Evolutionary conservation across 2,113 vertebrate species (phyloP).

Genomic region (Arenaria interpres): DNA sequence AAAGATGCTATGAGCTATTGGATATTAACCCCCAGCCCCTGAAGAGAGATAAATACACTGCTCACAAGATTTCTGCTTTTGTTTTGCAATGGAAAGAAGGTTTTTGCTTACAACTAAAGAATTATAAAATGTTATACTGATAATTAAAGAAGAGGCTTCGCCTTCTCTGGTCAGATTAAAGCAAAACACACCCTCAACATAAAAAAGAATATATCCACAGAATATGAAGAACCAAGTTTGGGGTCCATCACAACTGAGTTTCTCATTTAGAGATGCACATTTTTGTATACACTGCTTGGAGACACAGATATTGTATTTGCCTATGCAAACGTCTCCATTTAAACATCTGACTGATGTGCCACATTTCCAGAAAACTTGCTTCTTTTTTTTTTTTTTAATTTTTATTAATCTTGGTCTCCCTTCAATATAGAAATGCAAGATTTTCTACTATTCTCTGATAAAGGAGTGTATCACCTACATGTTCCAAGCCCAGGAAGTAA

Average conservation of each 20-base stretch:
- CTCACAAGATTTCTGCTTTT: conserved; percentile 66
- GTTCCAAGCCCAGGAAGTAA: neutral
- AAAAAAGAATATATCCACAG: neutral
- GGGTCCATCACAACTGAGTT: neutral
- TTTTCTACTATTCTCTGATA: conserved; percentile 10
- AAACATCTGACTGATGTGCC: neutral
- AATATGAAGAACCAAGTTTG: neutral
- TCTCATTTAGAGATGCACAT: neutral
- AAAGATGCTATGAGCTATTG: conserved; percentile 81
- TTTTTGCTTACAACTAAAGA: conserved; percentile 61
- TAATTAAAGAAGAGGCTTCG: conserved; percentile 65
- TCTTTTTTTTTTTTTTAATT: neutral
- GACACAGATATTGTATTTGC: neutral
- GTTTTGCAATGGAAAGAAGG: conserved; percentile 65
- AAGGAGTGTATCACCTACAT: neutral
- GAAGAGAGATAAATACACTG: conserved; percentile 76
- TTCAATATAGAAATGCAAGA: neutral
- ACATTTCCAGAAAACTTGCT: neutral
- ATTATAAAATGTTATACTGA: conserved; percentile 62
- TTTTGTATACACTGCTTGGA: neutral
- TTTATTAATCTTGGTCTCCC: neutral
- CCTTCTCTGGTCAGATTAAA: conserved; percentile 37
- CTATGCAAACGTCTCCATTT: neutral
- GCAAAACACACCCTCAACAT: conserved; percentile 49
- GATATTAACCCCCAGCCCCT: conserved; percentile 78